These are phyloP conservation scores for Lacerta agilis DNA, from an alignment of 2,797 vertebrate species.

Conservation along the genomic window DNA sequence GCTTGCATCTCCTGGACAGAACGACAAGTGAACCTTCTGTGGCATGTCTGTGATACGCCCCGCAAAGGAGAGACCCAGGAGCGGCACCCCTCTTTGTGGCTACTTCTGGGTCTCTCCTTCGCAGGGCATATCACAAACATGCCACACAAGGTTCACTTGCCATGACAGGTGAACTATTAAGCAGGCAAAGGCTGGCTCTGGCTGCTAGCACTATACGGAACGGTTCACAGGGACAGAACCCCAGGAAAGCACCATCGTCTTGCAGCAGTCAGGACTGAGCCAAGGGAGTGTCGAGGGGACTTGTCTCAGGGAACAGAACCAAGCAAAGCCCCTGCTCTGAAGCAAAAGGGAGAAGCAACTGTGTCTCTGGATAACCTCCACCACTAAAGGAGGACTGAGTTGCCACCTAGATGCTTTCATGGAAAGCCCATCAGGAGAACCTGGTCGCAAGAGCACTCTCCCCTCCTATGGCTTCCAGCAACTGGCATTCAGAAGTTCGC, in stretches of 20 bases:
- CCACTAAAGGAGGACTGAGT: constrained; percentile 24
- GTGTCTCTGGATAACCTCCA: neutral
- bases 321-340: neutral
- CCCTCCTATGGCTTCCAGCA: too few species aligned
- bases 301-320: neutral
- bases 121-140: neutral
- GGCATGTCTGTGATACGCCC: too few species aligned
- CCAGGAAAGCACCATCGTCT: neutral
- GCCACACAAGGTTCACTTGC: neutral
- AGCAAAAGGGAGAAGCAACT: neutral
- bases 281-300: neutral
- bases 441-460: too few species aligned
- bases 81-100: neutral
- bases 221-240: neutral
- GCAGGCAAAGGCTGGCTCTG: too few species aligned
- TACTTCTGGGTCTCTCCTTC: neutral
- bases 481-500: too few species aligned
- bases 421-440: too few species aligned
- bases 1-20: neutral
- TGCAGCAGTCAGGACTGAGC: neutral
- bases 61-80: neutral
- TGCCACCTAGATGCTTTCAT: neutral
- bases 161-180: neutral
- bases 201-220: neutral
- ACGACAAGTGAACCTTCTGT: too few species aligned